phyloP scores from a whole-genome alignment of 2,797 vertebrate genomes.

The Sternotherus odoratus region DNA sequence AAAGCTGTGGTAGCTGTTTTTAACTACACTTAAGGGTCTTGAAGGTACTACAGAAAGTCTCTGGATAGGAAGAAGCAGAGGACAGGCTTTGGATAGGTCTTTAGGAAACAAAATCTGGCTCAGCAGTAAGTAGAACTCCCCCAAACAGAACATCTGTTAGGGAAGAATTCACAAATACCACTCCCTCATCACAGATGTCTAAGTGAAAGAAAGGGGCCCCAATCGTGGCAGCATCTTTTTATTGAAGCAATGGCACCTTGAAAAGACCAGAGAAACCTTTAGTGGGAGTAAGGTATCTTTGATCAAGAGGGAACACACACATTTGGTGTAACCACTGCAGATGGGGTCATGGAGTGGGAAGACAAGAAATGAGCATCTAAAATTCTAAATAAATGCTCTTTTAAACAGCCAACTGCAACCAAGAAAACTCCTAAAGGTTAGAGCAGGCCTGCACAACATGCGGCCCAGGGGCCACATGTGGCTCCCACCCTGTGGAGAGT shows the following conservation, averaged over 20 bases:
- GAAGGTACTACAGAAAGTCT: background rate
- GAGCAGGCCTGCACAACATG: too few species aligned
- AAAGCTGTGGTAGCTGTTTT: background rate
- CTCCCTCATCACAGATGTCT: too few species aligned
- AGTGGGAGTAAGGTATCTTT: background rate
- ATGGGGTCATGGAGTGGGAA: accelerated
- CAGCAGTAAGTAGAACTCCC: background rate
- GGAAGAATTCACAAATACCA: background rate
- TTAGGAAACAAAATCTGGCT: background rate
- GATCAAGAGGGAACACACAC: background rate
- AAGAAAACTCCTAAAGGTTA: background rate
- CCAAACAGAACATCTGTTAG: background rate
- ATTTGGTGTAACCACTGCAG: background rate
- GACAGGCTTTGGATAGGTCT: background rate
- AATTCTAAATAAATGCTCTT: background rate
- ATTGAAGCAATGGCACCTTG: background rate
- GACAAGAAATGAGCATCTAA: background rate
- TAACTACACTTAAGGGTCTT: background rate
- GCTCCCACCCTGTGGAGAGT: too few species aligned
- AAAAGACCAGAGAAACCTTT: background rate
- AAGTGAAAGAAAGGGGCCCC: background rate
- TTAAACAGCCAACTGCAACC: background rate
- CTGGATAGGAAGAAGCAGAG: background rate
- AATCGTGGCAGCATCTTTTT: background rate
- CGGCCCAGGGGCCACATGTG: too few species aligned